Evolutionary conservation across 2,888 invertebrate species (phyloP).

Genomic region (Anorthoa munda): DNA sequence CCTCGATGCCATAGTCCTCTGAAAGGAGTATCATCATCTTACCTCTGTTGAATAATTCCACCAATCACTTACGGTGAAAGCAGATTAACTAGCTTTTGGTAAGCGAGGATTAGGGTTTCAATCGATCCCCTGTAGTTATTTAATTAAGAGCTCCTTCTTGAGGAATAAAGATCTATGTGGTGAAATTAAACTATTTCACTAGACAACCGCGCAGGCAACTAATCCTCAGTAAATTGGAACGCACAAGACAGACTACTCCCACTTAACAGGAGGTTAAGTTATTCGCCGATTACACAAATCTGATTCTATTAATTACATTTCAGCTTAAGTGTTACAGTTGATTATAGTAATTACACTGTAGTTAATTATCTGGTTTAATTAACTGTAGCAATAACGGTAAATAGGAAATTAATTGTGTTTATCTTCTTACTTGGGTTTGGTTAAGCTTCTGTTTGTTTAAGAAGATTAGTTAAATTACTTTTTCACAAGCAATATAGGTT

Average conservation of each 20-base stretch:
- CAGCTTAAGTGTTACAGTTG: constrained; percentile 55
- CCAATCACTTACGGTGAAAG: not conserved
- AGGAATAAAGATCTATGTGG: constrained; percentile 17
- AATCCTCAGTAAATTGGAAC: constrained; percentile 66
- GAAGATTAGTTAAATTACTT: constrained; percentile 3
- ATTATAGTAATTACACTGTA: constrained; percentile 55
- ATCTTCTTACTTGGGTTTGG: constrained; percentile 15
- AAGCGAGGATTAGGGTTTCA: not conserved
- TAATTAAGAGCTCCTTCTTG: no score
- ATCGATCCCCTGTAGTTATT: not conserved
- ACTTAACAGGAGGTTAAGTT: constrained; percentile 59
- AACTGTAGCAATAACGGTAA: constrained; percentile 38
- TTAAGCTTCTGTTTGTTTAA: constrained; percentile 15
- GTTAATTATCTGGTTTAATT: constrained; percentile 53
- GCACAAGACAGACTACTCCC: constrained; percentile 51
- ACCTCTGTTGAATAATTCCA: not conserved
- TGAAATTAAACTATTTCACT: constrained; percentile 34
- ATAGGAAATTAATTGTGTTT: constrained; percentile 42
- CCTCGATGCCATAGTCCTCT: no score
- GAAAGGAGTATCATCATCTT: not conserved
- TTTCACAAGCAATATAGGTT: not conserved
- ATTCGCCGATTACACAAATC: constrained; percentile 60
- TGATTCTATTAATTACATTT: constrained; percentile 60
- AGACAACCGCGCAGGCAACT: constrained; percentile 34
- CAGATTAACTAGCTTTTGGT: not conserved